A percentile compares a stretch with the other conserved stretches of the same genome.
Evolutionary conservation across 2,113 vertebrate species (phyloP).

Genomic region (Columbina picui): DNA sequence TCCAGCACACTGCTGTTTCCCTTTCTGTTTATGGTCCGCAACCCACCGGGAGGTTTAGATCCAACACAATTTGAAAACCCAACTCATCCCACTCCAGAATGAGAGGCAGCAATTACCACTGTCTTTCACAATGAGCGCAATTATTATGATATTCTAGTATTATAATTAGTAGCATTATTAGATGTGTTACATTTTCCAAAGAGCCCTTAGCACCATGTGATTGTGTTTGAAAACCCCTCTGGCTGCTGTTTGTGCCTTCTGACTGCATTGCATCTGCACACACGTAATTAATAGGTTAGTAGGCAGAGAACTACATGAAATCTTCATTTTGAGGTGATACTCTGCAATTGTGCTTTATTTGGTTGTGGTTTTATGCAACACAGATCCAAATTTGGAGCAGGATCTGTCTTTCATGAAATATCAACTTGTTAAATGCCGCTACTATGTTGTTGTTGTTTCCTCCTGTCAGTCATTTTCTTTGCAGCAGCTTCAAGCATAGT

Average conservation of each 20-base stretch:
- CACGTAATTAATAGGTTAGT: background rate
- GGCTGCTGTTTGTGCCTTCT: slow-evolving; percentile 14
- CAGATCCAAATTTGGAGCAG: background rate
- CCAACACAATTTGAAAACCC: background rate
- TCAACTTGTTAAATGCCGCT: background rate
- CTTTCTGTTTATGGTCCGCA: background rate
- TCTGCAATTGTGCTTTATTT: background rate
- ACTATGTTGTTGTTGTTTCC: background rate
- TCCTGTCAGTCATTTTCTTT: slow-evolving; percentile 27
- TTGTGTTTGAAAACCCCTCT: background rate
- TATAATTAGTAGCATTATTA: background rate
- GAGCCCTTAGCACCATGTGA: background rate
- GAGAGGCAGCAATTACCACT: slow-evolving; percentile 33
- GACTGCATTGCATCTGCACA: background rate
- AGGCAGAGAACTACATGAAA: background rate
- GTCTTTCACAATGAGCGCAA: background rate
- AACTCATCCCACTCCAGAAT: background rate
- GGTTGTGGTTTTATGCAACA: background rate
- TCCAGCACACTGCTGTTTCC: background rate
- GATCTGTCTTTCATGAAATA: background rate
- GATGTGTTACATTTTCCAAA: background rate
- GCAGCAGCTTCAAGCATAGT: background rate
- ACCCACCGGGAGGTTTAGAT: background rate
- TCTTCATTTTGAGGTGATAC: background rate
- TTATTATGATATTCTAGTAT: background rate